These are phyloP conservation scores for Scaptomyza parva DNA, from an alignment of 2,888 invertebrate genomes.

Conservation along the genomic window DNA sequence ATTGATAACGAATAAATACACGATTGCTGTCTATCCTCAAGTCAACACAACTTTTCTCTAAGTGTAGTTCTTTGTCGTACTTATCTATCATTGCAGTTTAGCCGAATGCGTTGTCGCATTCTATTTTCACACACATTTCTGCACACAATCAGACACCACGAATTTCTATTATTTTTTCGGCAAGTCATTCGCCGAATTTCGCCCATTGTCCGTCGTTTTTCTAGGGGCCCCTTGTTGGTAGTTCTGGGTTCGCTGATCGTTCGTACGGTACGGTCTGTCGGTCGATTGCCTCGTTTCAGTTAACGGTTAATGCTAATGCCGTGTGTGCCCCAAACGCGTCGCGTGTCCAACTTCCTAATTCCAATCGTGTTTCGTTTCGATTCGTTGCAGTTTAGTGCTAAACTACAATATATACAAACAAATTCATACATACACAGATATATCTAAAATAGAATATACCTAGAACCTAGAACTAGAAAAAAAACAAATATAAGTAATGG, in stretches of 20 bases:
- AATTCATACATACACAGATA: constrained; percentile 8
- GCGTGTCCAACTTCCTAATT: constrained; percentile 54
- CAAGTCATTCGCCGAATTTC: constrained; percentile 42
- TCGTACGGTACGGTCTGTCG: constrained; percentile 10
- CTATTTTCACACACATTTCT: constrained; percentile 31
- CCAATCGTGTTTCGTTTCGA: constrained; percentile 23
- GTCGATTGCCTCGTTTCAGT: constrained; percentile 67
- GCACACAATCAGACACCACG: background rate
- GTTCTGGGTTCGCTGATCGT: constrained; percentile 52
- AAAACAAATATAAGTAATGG: constrained; percentile 62
- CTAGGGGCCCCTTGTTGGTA: constrained; percentile 17
- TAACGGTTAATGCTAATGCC: constrained; percentile 72
- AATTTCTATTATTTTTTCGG: constrained; percentile 28
- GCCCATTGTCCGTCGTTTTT: constrained; percentile 8
- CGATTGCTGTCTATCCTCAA: background rate
- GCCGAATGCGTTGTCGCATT: constrained; percentile 17
- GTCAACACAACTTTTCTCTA: background rate
- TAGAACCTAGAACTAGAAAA: background rate
- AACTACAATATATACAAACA: constrained; percentile 27
- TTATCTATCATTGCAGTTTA: constrained; percentile 30
- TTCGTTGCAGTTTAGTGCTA: constrained; percentile 46
- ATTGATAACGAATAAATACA: background rate
- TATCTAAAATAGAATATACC: constrained; percentile 33
- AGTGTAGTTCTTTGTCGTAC: constrained; percentile 13
- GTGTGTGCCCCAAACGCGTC: constrained; percentile 59